phyloP scores from a whole-genome alignment of 2,888 invertebrate genomes.

The Rhagium mordax region DNA sequence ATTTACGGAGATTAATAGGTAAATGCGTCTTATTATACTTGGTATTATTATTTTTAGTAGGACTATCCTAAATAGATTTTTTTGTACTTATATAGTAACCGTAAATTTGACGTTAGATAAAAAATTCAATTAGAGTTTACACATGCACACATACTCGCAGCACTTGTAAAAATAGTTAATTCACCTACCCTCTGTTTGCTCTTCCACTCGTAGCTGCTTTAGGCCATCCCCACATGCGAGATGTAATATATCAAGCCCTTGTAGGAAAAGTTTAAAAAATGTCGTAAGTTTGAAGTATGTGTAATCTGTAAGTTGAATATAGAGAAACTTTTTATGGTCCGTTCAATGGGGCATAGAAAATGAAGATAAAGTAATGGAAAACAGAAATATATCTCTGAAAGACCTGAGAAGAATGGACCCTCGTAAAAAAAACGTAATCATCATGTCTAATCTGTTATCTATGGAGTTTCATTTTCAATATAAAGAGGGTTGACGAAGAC shows the following conservation, averaged over 20 bases:
- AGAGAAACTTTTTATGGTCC: neutral
- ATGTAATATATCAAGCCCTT: neutral
- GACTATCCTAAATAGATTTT: neutral
- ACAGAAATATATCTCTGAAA: too few species aligned
- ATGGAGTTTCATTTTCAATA: too few species aligned
- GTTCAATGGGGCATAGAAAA: neutral
- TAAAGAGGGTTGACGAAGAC: too few species aligned
- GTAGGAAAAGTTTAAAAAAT: neutral
- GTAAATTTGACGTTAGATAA: neutral
- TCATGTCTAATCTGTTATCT: too few species aligned
- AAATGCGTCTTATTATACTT: too few species aligned
- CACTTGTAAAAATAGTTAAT: neutral
- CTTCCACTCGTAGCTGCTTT: neutral
- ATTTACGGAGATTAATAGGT: too few species aligned
- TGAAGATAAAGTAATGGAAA: too few species aligned
- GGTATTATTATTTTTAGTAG: too few species aligned
- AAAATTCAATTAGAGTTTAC: neutral
- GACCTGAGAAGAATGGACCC: too few species aligned
- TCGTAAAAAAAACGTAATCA: too few species aligned
- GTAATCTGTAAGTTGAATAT: neutral
- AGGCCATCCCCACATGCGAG: neutral
- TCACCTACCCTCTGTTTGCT: neutral
- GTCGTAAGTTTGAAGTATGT: neutral
- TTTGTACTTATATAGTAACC: neutral
- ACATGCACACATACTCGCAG: neutral